Conservation (phyloP, 2,113 vertebrate genomes). For the Melanotaenia duboulayi region DNA sequence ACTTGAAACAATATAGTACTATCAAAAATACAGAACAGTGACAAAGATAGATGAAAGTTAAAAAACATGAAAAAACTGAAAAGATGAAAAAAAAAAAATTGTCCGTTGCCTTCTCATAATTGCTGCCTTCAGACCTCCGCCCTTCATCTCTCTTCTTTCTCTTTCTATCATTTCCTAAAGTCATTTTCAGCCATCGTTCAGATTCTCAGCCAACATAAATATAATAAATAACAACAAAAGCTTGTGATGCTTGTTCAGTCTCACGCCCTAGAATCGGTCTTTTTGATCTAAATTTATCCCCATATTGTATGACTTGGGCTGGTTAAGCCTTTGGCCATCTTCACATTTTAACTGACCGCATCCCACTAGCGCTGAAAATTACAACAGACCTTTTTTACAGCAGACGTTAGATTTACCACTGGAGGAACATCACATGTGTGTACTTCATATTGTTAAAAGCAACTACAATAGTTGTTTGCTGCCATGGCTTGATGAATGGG, state of each 20-base stretch:
- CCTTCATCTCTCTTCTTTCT: slow-evolving; percentile 21
- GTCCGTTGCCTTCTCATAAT: slow-evolving; percentile 33
- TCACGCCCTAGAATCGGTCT: slow-evolving; percentile 4
- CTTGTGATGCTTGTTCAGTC: slow-evolving; percentile 28
- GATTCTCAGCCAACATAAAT: slow-evolving; percentile 58
- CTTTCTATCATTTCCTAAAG: slow-evolving; percentile 9
- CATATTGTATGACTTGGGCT: slow-evolving; percentile 13
- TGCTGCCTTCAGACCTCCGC: slow-evolving; percentile 15
- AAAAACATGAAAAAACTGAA: slow-evolving; percentile 27
- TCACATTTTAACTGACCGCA: slow-evolving; percentile 18
- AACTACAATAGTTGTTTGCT: background rate
- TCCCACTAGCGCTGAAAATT: slow-evolving; percentile 14
- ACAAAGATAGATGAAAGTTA: slow-evolving; percentile 38
- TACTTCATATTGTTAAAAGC: background rate
- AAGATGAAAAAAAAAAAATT: slow-evolving; percentile 36
- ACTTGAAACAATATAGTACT: slow-evolving; percentile 29
- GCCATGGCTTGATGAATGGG: background rate
- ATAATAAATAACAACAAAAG: slow-evolving; percentile 71
- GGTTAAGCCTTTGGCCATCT: slow-evolving; percentile 14
- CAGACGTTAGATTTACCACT: background rate
- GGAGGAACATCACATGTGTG: background rate
- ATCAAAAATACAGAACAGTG: slow-evolving; percentile 45
- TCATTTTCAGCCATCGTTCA: slow-evolving; percentile 5
- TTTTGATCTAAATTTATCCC: background rate
- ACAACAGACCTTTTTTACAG: background rate